Base-by-base conservation (phyloP, 1,140 invertebrate genomes). In the Ruditapes philippinarum region DNA sequence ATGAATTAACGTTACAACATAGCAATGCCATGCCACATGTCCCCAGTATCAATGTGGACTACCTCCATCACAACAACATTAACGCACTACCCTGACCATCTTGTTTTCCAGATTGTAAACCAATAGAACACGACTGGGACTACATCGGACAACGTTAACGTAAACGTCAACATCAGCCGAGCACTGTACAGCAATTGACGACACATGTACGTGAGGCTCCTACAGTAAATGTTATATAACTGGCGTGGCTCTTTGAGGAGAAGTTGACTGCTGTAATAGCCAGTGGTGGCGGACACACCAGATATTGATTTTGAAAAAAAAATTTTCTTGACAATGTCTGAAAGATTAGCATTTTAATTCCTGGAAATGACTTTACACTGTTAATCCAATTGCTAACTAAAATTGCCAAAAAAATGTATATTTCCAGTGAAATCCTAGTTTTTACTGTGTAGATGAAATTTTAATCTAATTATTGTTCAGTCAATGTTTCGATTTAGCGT, bases 101-200 rank as follows among this genome's bases (percentile, higher is more conserved):
- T 17, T 45, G 25, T 45, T 68, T n/a, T 17, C 51, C 62, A 22
- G 57, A 68, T 68, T 54, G 57, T 19, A 57, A 60, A 17, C 51
- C 78, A 31, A 36, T 80, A 5, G 51, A 80, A 57, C 78, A 80
- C n/a, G 33, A 11, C 14, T 57, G 57, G 33, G 40, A 80, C 42
- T 22, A 42, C 42, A 36, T 49, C 42, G 36, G 38, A 57, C 31
- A 36, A 5, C 28, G 9, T 3, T 73, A 12, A 36, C 7, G 28
- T 73, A 11, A 73, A 22, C 38, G 68, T 73, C 68, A 22, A 33
- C 68, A 7, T 7, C 68, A 73, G 68, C 33, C 9, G 5, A 9
- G 3, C 38, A 73, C 11, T 22, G 68, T 73, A 7, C 68, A 73
- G 36, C 11, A 73, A 73, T 22, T 73, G 33, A 73, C 28, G 33